phyloP scores from a whole-genome alignment of 1,140 invertebrate species.

The Pollicipes pollicipes region DNA sequence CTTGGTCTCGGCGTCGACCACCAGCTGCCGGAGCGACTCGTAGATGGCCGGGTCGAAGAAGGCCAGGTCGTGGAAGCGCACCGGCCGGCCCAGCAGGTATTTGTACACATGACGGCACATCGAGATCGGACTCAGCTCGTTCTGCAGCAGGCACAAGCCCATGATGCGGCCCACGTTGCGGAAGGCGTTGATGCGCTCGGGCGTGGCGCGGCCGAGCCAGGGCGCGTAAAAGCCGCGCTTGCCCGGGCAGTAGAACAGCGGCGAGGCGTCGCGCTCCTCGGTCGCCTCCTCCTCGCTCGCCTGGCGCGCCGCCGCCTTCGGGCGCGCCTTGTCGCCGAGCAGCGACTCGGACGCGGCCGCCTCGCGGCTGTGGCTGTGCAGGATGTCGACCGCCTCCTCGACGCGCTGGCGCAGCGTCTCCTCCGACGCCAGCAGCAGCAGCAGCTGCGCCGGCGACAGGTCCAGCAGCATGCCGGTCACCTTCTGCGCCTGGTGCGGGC shows the following conservation, averaged over 20 bases:
- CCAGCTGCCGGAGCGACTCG: constrained; percentile 84
- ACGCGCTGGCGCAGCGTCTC: constrained; percentile 77
- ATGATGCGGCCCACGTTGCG: constrained; percentile 95
- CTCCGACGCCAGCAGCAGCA: constrained; percentile 82
- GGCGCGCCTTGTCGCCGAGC: constrained; percentile 29
- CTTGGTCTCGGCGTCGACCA: constrained; percentile 75
- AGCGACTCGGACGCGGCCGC: constrained; percentile 44
- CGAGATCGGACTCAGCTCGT: constrained; percentile 92
- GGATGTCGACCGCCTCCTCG: constrained; percentile 84
- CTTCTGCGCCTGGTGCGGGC: constrained; percentile 74
- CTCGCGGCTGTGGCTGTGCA: constrained; percentile 39
- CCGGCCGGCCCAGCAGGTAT: constrained; percentile 73
- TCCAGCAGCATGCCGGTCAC: constrained; percentile 96
- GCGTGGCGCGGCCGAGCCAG: constrained; percentile 69
- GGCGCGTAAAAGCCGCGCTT: constrained; percentile 93
- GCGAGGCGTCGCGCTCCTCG: constrained; percentile 59
- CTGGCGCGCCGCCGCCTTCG: not conserved
- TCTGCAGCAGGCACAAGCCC: constrained; percentile 90
- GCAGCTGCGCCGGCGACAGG: constrained; percentile 73
- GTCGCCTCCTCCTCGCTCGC: constrained; percentile 9
- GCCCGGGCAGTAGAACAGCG: constrained; percentile 91
- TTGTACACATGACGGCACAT: constrained; percentile 96
- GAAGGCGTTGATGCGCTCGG: constrained; percentile 88
- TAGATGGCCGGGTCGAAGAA: constrained; percentile 97
- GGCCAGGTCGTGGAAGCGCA: constrained; percentile 94